phyloP scores from a whole-genome alignment of 2,888 invertebrate genomes.

The Empis stercorea region DNA sequence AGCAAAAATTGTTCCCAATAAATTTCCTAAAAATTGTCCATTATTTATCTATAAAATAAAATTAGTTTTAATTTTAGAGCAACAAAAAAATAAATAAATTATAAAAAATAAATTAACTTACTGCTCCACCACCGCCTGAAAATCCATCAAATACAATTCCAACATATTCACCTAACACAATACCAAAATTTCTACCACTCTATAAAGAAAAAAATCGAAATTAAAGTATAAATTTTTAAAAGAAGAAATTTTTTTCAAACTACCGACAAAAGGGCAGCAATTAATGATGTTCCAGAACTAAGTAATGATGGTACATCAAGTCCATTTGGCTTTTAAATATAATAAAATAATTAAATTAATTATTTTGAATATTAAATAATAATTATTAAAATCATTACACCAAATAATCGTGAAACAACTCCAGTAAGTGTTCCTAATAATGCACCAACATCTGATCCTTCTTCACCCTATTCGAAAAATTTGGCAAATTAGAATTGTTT shows the following conservation, averaged over 20 bases:
- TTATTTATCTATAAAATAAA: conserved; percentile 27
- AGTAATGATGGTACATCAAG: conserved; percentile 30
- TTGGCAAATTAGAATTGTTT: background rate
- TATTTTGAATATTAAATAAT: background rate
- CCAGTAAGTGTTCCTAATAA: conserved; percentile 34
- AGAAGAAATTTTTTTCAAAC: conserved; percentile 1
- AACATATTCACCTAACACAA: conserved; percentile 31
- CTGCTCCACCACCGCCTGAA: conserved; percentile 36
- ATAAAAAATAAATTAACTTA: conserved; percentile 15
- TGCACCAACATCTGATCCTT: conserved; percentile 34
- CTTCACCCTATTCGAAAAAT: conserved; percentile 28
- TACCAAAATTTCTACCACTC: conserved; percentile 34
- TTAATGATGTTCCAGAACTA: conserved; percentile 26
- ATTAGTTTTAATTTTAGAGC: background rate
- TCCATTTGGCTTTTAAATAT: conserved; percentile 27
- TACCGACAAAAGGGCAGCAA: conserved; percentile 29
- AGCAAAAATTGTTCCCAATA: conserved; percentile 32
- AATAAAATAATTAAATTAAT: background rate
- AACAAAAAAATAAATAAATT: background rate
- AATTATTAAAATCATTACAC: conserved; percentile 21
- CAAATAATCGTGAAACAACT: conserved; percentile 31
- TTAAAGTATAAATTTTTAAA: background rate
- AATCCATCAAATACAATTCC: conserved; percentile 33
- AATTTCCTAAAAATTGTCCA: conserved; percentile 33
- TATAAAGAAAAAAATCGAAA: no score